phyloP scores from a whole-genome alignment of 2,888 invertebrate species.

The Salticus scenicus region DNA sequence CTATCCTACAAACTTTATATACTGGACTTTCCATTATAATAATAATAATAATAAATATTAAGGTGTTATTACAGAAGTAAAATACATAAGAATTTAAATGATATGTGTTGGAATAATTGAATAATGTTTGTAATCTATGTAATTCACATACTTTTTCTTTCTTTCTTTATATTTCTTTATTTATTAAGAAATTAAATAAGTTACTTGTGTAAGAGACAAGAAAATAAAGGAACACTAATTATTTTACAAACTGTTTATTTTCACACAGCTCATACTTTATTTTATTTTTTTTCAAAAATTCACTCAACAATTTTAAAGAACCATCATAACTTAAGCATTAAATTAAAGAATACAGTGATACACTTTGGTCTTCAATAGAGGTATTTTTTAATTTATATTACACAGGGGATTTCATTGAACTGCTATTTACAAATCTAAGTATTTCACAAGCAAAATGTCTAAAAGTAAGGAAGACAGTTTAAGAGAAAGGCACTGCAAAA shows the following conservation, averaged over 20 bases:
- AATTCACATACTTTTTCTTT: too few species aligned
- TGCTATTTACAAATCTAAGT: conserved; percentile 63
- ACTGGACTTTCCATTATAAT: too few species aligned
- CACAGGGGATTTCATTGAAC: conserved; percentile 52
- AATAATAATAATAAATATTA: too few species aligned
- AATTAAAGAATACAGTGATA: conserved; percentile 66
- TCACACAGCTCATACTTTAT: conserved; percentile 61
- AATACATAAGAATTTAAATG: too few species aligned
- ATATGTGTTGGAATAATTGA: too few species aligned
- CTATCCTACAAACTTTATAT: too few species aligned
- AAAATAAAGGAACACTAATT: conserved; percentile 14
- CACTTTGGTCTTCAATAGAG: conserved; percentile 67
- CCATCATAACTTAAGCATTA: conserved; percentile 59
- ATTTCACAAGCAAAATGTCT: conserved; percentile 38
- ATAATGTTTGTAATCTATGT: too few species aligned
- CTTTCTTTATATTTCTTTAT: too few species aligned
- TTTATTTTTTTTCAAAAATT: conserved; percentile 41
- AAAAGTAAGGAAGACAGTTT: conserved; percentile 59
- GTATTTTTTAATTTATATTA: conserved; percentile 66
- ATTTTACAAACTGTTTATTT: conserved; percentile 67
- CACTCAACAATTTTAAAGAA: conserved; percentile 49
- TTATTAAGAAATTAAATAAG: too few species aligned
- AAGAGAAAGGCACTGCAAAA: conserved; percentile 54
- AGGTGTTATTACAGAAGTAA: too few species aligned
- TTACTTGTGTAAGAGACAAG: neutral